Conservation (phyloP, 2,888 invertebrate genomes). For the Heliconius cydno region DNA sequence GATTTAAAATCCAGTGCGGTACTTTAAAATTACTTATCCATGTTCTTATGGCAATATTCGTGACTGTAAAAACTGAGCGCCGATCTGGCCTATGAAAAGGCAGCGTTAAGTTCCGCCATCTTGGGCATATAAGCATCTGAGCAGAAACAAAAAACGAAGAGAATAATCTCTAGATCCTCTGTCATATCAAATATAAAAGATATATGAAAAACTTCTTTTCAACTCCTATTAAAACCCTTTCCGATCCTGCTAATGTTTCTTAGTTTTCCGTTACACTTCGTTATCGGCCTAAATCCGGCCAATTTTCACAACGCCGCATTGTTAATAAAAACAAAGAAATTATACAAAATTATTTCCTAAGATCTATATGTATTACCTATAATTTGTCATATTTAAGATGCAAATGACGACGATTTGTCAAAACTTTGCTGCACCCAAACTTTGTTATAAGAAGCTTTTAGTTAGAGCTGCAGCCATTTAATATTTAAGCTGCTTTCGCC, state of each 20-base stretch:
- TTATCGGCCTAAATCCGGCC: too few species aligned
- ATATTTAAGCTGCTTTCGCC: not conserved
- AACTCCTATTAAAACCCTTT: too few species aligned
- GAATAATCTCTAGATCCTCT: not conserved
- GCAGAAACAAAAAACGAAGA: not conserved
- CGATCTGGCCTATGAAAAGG: not conserved
- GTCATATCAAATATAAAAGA: not conserved
- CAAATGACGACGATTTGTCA: slow-evolving; percentile 35
- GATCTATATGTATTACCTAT: slow-evolving; percentile 21
- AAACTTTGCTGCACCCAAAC: slow-evolving; percentile 26
- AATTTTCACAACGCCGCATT: too few species aligned
- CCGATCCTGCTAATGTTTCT: too few species aligned
- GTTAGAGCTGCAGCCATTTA: slow-evolving; percentile 17
- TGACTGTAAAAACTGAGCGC: not conserved
- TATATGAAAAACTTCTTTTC: not conserved
- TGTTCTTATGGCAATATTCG: not conserved
- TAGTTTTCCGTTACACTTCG: too few species aligned
- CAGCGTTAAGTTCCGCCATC: not conserved
- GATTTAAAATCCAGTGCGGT: not conserved
- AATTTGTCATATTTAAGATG: slow-evolving; percentile 36
- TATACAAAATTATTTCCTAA: not conserved
- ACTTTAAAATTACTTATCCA: slow-evolving; percentile 22
- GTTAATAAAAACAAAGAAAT: too few species aligned
- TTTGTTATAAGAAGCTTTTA: slow-evolving; percentile 32
- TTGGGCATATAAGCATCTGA: too few species aligned